Base-by-base conservation (phyloP, 2,888 invertebrate species). In the Aleiodes testaceus region DNA sequence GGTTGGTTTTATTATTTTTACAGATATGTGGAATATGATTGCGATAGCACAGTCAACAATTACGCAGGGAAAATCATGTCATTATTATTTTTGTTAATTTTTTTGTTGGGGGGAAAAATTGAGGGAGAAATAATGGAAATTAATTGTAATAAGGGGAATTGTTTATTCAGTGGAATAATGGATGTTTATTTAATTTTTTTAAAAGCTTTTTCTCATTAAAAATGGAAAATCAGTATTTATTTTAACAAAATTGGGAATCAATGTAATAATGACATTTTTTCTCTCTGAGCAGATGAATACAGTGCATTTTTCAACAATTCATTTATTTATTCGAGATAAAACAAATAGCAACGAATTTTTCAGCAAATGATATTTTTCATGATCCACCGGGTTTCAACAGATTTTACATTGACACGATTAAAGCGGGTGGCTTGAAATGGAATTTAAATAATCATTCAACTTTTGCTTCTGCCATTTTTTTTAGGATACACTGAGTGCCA, bases 401-500 rank as follows among this genome's bases (percentile, higher is more conserved):
- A 20, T 44, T 20, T n/a, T 12, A 63, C 63, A 63, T 18, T 63
- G 63, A 63, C 44, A 63, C 45, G 63, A 63, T 45, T 14, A 63
- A 63, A 63, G 63, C 63, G 47, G 44, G 63, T 63, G 45, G 20
- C 22, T 45, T 45, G 18, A 22, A 45, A 1, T 45, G 45, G 9
- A 63, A 20, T 14, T 9, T 20, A 7, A 63, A 20, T 47, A 20
- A 16, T 16, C 6, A 47, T 22, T 20, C 12, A 45, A 45, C 44
- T 45, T 44, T 45, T 63, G 36, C 36, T 36, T 3, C 36, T 16
- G 45, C 7, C 44, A 11, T 18, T 45, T 45, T 18, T 12, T 6
- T 20, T 42, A 20, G 12, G 42, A 14, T 63, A 45, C 45, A 45
- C 22, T 22, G n/a, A 44, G 11, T 42, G 11, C 20, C 20, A 63